Evolutionary conservation across 2,113 vertebrate species (phyloP), one percentile per base, ranked within the genome.

Genomic region (Micromys minutus): DNA sequence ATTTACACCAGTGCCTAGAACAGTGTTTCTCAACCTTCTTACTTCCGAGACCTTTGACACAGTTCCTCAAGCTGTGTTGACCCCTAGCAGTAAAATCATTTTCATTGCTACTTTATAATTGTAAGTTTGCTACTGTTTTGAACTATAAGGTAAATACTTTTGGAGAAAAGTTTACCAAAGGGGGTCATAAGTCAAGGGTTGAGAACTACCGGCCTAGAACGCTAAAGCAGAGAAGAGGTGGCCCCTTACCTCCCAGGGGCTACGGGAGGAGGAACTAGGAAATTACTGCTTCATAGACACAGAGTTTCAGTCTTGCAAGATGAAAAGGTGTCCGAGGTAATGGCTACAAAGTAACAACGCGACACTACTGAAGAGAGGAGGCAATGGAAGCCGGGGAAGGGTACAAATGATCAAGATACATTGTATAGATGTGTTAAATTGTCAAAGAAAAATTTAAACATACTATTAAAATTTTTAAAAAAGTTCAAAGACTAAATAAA

Each of bases 241-340:
- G 72, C 21, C 31, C 11, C 0, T 1, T 52, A 24, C n/a, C 15
- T 65, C 63, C 47, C 76, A 10, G 34, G 10, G 22, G 42, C 29
- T 50, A 36, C 42, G 55, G 17, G 42, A 45, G 22, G 12, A 34
- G 16, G 65, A 55, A 42, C 34, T 8, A 13, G 50, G 47, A 50
- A 69, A 67, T 22, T 74, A 61, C 55, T 17, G 24, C 24, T 89
- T 19, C 29, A 0, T 74, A 36, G 24, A 50, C 3, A 52, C 47
- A 57, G 8, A 81, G 42, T 89, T 42, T 74, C 91, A 63, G 84
- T 76, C 71, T 87, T 86, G 45, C 77, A 91, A 89, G 29, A 63
- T 42, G 57, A 69, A 63, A 61, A 76, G 74, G 55, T 59, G 77
- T 17, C 34, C 13, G 16, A 2, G 3, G 39, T 31, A 5, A 24